phyloP scores from a whole-genome alignment of 2,888 invertebrate species.

The Amiota mariae region DNA sequence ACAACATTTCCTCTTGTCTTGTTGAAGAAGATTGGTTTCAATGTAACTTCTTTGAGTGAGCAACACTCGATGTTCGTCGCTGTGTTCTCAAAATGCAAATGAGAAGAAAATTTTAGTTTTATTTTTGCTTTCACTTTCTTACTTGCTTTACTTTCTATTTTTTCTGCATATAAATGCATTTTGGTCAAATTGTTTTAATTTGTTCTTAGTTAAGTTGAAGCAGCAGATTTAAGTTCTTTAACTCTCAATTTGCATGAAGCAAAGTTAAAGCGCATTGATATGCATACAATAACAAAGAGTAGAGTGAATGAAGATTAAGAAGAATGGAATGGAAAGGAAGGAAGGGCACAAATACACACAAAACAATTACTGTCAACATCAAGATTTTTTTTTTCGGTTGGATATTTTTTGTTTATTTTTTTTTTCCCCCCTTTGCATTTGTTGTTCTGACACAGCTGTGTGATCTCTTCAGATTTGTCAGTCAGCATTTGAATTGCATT shows the following conservation, averaged over 20 bases:
- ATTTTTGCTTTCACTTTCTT: background rate
- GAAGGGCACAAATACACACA: no score
- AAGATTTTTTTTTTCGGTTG: no score
- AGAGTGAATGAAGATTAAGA: no score
- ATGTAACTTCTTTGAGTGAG: background rate
- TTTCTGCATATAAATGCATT: background rate
- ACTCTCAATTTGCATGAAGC: no score
- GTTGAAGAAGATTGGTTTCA: background rate
- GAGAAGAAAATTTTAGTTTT: background rate
- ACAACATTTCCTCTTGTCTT: background rate
- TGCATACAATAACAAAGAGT: no score
- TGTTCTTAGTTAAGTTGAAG: background rate
- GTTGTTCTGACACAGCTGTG: no score
- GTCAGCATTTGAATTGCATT: slow-evolving; percentile 7
- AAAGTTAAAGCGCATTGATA: background rate
- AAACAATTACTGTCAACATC: no score
- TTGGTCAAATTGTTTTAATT: slow-evolving; percentile 8
- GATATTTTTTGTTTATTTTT: no score
- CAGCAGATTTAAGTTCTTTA: no score
- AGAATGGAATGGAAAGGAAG: no score
- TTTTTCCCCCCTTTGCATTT: no score
- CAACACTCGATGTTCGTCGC: background rate
- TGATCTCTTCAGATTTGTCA: background rate
- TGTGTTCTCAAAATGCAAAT: slow-evolving; percentile 3
- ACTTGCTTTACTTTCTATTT: no score